phyloP scores from a whole-genome alignment of 2,888 invertebrate species.

The Pyrrhia umbra region DNA sequence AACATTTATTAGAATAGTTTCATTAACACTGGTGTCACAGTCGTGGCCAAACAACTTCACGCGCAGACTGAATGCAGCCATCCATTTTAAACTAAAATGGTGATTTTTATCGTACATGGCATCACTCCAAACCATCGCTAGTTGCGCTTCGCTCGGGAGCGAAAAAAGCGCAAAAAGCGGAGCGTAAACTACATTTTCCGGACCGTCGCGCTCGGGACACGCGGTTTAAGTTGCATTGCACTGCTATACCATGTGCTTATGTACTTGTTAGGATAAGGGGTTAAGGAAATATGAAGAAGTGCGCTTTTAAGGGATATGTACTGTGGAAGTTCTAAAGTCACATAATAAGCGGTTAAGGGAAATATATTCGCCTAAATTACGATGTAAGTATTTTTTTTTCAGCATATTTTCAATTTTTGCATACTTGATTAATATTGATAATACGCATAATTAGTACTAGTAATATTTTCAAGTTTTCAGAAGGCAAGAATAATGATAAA shows the following conservation, averaged over 20 bases:
- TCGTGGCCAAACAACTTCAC: conserved; percentile 13
- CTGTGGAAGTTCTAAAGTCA: too few species aligned
- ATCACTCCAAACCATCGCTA: conserved; percentile 56
- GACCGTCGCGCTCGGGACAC: conserved; percentile 59
- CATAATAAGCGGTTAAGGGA: too few species aligned
- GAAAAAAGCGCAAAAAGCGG: conserved; percentile 59
- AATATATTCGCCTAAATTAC: too few species aligned
- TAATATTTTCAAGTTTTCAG: too few species aligned
- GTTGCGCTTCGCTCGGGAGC: conserved; percentile 43
- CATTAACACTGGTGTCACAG: not conserved
- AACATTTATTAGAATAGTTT: not conserved
- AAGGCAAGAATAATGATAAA: too few species aligned
- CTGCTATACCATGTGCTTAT: not conserved
- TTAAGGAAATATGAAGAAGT: not conserved
- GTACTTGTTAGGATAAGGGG: not conserved
- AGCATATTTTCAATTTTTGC: too few species aligned
- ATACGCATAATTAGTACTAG: too few species aligned
- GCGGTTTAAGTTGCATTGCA: conserved; percentile 20
- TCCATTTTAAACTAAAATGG: conserved; percentile 45
- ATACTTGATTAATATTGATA: too few species aligned
- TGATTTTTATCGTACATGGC: conserved; percentile 54
- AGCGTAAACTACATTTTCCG: conserved; percentile 72
- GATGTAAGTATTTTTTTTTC: too few species aligned
- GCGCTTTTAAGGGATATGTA: too few species aligned
- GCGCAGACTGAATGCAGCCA: conserved; percentile 12